phyloP scores from a whole-genome alignment of 2,888 invertebrate species.

The Acanthosepion lycidas region DNA sequence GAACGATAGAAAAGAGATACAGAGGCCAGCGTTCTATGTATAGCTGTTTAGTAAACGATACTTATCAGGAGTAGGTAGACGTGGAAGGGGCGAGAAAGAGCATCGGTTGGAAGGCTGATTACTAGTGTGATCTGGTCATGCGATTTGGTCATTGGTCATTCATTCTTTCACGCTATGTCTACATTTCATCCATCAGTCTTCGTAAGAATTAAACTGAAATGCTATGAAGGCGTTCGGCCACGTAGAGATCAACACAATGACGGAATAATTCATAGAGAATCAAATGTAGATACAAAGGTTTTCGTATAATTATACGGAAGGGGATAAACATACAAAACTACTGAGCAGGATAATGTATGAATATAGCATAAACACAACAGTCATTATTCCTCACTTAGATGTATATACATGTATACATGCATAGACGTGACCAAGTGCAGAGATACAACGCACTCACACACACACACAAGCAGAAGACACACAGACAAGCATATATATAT shows the following conservation, averaged over 20 bases:
- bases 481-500: neutral
- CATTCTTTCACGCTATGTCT: neutral
- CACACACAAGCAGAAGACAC: no score
- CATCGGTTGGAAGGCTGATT: neutral
- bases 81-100: neutral
- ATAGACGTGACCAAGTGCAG: no score
- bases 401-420: no score
- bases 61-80: neutral
- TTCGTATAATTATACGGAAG: neutral
- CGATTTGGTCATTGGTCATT: slow-evolving; percentile 11
- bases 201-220: neutral
- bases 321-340: no score
- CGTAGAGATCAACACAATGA: neutral
- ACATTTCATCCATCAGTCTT: slow-evolving; percentile 15
- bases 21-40: neutral
- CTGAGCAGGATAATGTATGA: no score
- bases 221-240: no score
- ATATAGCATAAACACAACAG: no score
- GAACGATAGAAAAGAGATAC: neutral
- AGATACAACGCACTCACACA: no score
- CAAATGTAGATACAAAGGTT: neutral
- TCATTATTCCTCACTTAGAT: no score
- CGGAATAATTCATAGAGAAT: neutral
- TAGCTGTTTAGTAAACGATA: neutral
- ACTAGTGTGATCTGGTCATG: neutral